A percentile compares a stretch with the other conserved stretches of the same genome.
Conservation (phyloP, 1,140 invertebrate species). For the Drosophila ficusphila region DNA sequence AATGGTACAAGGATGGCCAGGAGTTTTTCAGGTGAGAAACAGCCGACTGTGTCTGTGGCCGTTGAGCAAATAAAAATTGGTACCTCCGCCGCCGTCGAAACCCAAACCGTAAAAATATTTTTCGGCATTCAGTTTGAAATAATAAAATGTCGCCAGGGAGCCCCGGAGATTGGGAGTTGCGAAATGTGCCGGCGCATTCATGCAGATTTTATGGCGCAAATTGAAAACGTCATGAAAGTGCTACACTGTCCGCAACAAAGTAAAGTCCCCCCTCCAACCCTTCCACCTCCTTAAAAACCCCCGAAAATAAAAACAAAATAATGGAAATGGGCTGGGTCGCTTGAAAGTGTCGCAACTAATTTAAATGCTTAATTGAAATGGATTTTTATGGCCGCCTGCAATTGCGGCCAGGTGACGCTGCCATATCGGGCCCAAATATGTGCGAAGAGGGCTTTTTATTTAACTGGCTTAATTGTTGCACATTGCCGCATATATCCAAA, state of each 20-base stretch:
- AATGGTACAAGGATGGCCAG: slow-evolving; percentile 91
- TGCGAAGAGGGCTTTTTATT: slow-evolving; percentile 76
- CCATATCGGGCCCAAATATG: slow-evolving; percentile 68
- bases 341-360: slow-evolving; percentile 81
- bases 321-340: slow-evolving; percentile 9
- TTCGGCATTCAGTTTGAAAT: slow-evolving; percentile 62
- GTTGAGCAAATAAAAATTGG: slow-evolving; percentile 65
- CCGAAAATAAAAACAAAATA: slow-evolving; percentile 1
- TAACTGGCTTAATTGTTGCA: slow-evolving; percentile 78
- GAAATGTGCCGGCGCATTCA: slow-evolving; percentile 68
- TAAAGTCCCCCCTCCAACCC: slow-evolving; percentile 28
- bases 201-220: slow-evolving; percentile 82
- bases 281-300: no score
- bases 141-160: slow-evolving; percentile 60
- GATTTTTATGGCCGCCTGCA: slow-evolving; percentile 76
- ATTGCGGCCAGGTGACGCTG: slow-evolving; percentile 62
- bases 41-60: slow-evolving; percentile 29
- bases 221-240: slow-evolving; percentile 81
- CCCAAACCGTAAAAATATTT: slow-evolving; percentile 69
- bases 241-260: slow-evolving; percentile 55
- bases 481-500: slow-evolving; percentile 23
- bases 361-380: slow-evolving; percentile 84
- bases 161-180: slow-evolving; percentile 1
- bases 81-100: background rate
- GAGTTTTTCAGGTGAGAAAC: slow-evolving; percentile 90